Base-by-base conservation (phyloP, 2,797 vertebrate species). In the Chloroceryle inda region DNA sequence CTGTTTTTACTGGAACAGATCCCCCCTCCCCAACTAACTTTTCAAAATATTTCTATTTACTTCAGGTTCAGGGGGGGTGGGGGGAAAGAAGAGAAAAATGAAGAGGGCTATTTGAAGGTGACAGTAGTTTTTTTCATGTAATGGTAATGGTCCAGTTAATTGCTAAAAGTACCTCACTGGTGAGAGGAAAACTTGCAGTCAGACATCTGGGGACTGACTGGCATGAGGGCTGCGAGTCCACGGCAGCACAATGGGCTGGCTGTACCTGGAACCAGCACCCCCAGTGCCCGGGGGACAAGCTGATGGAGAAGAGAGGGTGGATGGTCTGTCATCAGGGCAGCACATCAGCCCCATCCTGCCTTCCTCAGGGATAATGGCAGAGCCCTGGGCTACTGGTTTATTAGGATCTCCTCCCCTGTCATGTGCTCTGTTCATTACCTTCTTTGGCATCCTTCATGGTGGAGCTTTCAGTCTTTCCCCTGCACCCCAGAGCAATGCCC, bases 251-350 rank as follows among this genome's bases (percentile, higher is more conserved):
- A 26, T 0, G 4, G 29, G 38, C 12, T 2, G 1, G 35, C 58
- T 50, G 19, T 7, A 11, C 18, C 29, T 5, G 17, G 0, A 0
- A 29, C 31, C 75, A 56, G 80, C 40, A 61, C 1, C 0, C 4
- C 6, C 58, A 26, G 35, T 8, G 22, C 23, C 15, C 6, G 2
- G 3, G 53, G 14, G 21, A 78, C 19, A 22, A 23, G n/a, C 6
- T 1, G 9, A 10, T 38, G 67, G 31, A 55, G 29, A 31, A 73
- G 53, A 73, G 13, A 26, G 27, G 27, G 9, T 64, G 22, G 0
- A 0, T 31, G 40, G 11, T 20, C 42, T 42, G 23, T 24, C 27
- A 4, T 11, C 27, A 68, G 14, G 26, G 53, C 24, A 26, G 52
- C 13, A 29, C 18, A 6, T 26, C 5, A 5, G 17, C 22, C 16